These are phyloP conservation scores for Azorinus chamasolen DNA, from an alignment of 2,888 invertebrate species.

Conservation along the genomic window DNA sequence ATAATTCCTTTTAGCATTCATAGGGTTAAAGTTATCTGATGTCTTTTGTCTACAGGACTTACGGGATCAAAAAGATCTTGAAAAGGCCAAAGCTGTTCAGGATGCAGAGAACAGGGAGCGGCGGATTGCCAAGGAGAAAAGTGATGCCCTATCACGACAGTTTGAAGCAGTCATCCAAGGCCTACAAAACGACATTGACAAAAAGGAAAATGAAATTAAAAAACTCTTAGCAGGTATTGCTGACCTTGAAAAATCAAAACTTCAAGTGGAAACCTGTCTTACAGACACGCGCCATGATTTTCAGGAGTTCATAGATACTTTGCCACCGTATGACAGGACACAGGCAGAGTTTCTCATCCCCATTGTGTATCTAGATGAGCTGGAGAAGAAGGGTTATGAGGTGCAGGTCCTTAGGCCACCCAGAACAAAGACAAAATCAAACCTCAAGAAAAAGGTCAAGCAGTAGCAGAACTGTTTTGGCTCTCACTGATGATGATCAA, in stretches of 20 bases:
- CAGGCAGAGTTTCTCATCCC: constrained; percentile 76
- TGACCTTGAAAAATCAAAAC: constrained; percentile 65
- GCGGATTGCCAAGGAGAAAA: constrained; percentile 68
- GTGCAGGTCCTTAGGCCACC: constrained; percentile 41
- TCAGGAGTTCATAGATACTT: constrained; percentile 77
- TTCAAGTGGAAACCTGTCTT: constrained; percentile 66
- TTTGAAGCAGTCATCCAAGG: constrained; percentile 64
- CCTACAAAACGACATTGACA: constrained; percentile 62
- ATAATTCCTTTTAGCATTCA: background rate
- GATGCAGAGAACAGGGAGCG: constrained; percentile 68
- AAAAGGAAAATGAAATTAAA: constrained; percentile 49
- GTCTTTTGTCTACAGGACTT: constrained; percentile 30
- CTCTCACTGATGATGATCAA: too few species aligned
- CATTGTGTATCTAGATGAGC: constrained; percentile 75
- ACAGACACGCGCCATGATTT: constrained; percentile 71
- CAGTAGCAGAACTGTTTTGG: too few species aligned
- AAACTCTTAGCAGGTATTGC: constrained; percentile 53
- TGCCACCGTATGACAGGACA: constrained; percentile 70
- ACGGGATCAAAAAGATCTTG: constrained; percentile 65
- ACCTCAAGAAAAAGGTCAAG: too few species aligned
- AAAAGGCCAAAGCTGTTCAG: constrained; percentile 69
- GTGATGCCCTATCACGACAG: constrained; percentile 60
- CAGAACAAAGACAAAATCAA: constrained; percentile 26
- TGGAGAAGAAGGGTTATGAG: constrained; percentile 65
- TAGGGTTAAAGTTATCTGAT: background rate